phyloP scores from a whole-genome alignment of 2,113 vertebrate species.

The Cochlearius cochlearius region DNA sequence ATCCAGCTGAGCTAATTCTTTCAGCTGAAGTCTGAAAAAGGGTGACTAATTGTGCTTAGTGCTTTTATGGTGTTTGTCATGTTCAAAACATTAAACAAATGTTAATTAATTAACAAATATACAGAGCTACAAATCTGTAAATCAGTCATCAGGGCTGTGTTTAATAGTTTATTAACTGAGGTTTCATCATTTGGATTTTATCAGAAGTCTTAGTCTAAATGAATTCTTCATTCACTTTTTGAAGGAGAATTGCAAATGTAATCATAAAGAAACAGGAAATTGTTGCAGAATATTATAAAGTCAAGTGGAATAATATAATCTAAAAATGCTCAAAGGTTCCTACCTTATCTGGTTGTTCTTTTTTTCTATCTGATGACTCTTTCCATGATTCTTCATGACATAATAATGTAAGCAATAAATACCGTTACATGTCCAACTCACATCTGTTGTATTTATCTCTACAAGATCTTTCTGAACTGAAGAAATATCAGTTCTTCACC shows the following conservation, averaged over 20 bases:
- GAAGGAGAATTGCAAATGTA: background rate
- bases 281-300: background rate
- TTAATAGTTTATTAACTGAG: background rate
- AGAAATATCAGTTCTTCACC: background rate
- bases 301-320: background rate
- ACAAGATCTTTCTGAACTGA: background rate
- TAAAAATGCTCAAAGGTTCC: background rate
- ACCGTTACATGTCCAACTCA: background rate
- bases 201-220: background rate
- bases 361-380: background rate
- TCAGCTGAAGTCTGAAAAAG: background rate
- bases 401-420: background rate
- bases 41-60: background rate
- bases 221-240: background rate
- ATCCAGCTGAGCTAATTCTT: background rate
- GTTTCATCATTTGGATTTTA: background rate
- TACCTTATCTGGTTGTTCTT: background rate
- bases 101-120: slow-evolving; percentile 38
- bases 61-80: background rate
- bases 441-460: background rate
- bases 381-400: background rate
- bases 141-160: background rate
- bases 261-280: background rate
- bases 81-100: background rate
- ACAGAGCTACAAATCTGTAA: background rate